Percentiles rank a stretch among this genome's conserved stretches.
These are phyloP conservation scores for Latheticus oryzae DNA, from an alignment of 2,888 invertebrate genomes.

Conservation along the genomic window DNA sequence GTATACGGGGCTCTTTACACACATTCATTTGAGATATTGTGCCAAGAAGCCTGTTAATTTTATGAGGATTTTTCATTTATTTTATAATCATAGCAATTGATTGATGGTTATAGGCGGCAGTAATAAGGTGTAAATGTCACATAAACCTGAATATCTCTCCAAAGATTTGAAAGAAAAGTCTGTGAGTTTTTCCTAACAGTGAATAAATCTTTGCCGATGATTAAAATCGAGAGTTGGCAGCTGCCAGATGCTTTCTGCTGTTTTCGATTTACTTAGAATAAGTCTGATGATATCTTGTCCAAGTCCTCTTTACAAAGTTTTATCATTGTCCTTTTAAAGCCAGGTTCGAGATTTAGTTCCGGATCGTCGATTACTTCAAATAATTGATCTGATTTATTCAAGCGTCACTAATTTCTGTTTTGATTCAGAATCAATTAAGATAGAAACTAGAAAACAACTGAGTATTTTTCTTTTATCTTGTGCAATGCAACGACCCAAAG, in stretches of 20 bases:
- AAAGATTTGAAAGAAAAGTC: conserved; percentile 8
- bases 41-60: conserved; percentile 30
- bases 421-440: conserved; percentile 26
- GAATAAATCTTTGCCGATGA: conserved; percentile 1
- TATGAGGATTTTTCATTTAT: conserved; percentile 28
- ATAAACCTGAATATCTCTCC: conserved; percentile 27
- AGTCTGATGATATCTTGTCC: too few relatives aligned
- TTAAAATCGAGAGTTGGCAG: conserved; percentile 14
- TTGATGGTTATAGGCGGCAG: conserved; percentile 33
- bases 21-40: conserved; percentile 27
- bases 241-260: conserved; percentile 4
- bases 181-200: not conserved
- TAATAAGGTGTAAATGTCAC: conserved; percentile 35
- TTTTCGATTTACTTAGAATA: not conserved
- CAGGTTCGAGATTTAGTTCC: too few relatives aligned
- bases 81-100: conserved; percentile 34
- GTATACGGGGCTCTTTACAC: conserved; percentile 30
- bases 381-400: conserved; percentile 21
- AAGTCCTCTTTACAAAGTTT: too few relatives aligned
- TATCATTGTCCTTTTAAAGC: too few relatives aligned
- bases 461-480: conserved; percentile 10
- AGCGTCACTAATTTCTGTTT: conserved; percentile 23
- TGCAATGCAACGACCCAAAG: conserved; percentile 25
- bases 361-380: not conserved
- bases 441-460: conserved; percentile 5